These are phyloP conservation scores for Menidia menidia DNA, from an alignment of 2,797 vertebrate species.

Conservation along the genomic window DNA sequence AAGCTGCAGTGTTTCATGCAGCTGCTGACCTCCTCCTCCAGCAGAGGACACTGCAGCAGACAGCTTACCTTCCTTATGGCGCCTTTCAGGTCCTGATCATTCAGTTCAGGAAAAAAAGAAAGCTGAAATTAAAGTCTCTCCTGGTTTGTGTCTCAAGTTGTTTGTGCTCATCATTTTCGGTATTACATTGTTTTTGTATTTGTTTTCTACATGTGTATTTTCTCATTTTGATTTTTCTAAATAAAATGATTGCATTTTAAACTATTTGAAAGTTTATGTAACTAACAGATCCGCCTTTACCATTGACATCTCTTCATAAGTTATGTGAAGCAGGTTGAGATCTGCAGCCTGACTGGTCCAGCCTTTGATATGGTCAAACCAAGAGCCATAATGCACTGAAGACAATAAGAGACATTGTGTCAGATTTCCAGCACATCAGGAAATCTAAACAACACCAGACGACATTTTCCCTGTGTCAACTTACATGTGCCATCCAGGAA, in stretches of 20 bases:
- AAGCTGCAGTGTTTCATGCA: slow-evolving; percentile 84
- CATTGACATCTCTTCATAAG: slow-evolving; percentile 88
- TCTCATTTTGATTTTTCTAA: too few relatives aligned
- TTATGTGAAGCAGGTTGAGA: slow-evolving; percentile 81
- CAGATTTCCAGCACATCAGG: background rate
- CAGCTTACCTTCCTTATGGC: slow-evolving; percentile 75
- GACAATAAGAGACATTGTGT: background rate
- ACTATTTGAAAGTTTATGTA: background rate
- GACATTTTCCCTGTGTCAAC: slow-evolving; percentile 22
- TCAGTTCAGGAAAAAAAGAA: background rate
- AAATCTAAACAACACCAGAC: background rate
- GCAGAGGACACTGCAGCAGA: slow-evolving; percentile 82
- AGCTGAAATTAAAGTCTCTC: background rate
- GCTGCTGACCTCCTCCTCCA: slow-evolving; percentile 68
- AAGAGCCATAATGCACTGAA: slow-evolving; percentile 88
- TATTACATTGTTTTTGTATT: background rate
- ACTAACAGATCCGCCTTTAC: slow-evolving; percentile 62
- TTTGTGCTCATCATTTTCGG: too few relatives aligned
- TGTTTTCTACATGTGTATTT: background rate
- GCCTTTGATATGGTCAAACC: slow-evolving; percentile 90
- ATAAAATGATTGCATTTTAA: too few relatives aligned
- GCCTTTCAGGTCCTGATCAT: slow-evolving; percentile 76
- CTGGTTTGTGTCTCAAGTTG: background rate
- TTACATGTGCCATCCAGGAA: slow-evolving; percentile 86
- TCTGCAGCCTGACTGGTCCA: slow-evolving; percentile 81